Evolutionary conservation across 2,797 vertebrate genomes (phyloP), one percentile per base, ranked within the genome.

Genomic region (Dromococcyx pavoninus): DNA sequence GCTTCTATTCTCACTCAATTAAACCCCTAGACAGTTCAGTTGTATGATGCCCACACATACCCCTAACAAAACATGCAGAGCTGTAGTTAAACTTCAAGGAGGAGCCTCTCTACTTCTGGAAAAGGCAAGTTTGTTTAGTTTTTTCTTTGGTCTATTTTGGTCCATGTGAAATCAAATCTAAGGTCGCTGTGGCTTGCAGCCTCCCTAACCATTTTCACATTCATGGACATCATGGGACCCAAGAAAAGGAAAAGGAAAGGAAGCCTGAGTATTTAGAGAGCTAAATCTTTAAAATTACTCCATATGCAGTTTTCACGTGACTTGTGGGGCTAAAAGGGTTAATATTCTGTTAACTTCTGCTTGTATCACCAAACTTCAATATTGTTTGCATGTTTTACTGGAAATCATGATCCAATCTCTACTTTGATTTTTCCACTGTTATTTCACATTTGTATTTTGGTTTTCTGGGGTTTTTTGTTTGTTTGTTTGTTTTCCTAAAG

Each of bases 71-170:
- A 58, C 35, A 85, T 1, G 22, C 60, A 88, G 33, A 56, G 23
- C 33, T 53, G 75, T 17, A 43, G 44, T 50, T 74, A 85, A 94
- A 77, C n/a, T 74, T 13, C 37, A 70, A 69, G 37, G 22, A 85
- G 50, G 25, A 89, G 17, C 35, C 27, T 80, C 44, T 28, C n/a
- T 39, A 3, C 65, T 90, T 72, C 57, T 85, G 46, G 41, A 69
- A 95, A 89, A 22, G 71, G 50, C 28, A 83, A 50, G 65, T 71
- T 91, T 72, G 24, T 87, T 93, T 66, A 70, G 23, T 73, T 74
- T 65, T 72, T 91, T 89, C 58, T 33, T 77, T 67, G 17, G 33
- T 78, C 62, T 95, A 33, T 92, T 96, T 83, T 85, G 46, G 67
- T 78, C 33, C 32, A 51, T 10, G 32, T 48, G 77, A 91, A 95